Percentiles rank a stretch among this genome's conserved stretches.
phyloP scores from a whole-genome alignment of 2,113 vertebrate genomes.

The Rhea americana region DNA sequence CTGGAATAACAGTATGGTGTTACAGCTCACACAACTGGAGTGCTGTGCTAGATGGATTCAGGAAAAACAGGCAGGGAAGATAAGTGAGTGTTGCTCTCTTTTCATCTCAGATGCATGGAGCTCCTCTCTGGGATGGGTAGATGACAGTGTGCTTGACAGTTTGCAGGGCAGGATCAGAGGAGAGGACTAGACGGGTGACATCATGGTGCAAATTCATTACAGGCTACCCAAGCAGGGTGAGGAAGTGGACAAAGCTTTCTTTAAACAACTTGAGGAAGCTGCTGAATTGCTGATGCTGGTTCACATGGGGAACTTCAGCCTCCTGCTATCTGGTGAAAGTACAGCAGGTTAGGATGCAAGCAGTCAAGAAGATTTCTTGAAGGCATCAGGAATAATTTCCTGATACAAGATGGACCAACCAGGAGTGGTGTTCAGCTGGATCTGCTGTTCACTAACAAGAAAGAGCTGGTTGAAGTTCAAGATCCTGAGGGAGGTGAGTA shows the following conservation, averaged over 20 bases:
- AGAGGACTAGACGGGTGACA: neutral
- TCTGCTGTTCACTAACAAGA: neutral
- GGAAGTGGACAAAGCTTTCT: neutral
- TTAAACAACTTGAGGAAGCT: neutral
- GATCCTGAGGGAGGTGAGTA: neutral
- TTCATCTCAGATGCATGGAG: rapidly evolving
- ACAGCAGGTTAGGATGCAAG: neutral
- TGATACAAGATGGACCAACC: neutral
- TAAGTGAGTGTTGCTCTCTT: neutral
- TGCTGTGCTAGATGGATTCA: neutral
- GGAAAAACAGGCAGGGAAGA: neutral
- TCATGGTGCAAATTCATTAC: neutral
- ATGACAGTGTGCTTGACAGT: neutral
- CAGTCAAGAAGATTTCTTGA: neutral
- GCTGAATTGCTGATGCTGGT: neutral
- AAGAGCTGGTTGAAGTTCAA: neutral
- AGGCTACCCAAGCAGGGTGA: neutral
- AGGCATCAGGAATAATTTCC: neutral
- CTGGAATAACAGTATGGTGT: neutral
- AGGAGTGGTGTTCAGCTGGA: neutral
- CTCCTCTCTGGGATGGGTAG: neutral
- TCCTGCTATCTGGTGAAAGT: neutral
- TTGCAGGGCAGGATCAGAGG: neutral
- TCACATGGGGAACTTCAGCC: neutral
- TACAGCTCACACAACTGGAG: neutral